Evolutionary conservation across 2,113 vertebrate genomes (phyloP), one percentile per base, ranked within the genome.

Genomic region (Psittacara wagleri): DNA sequence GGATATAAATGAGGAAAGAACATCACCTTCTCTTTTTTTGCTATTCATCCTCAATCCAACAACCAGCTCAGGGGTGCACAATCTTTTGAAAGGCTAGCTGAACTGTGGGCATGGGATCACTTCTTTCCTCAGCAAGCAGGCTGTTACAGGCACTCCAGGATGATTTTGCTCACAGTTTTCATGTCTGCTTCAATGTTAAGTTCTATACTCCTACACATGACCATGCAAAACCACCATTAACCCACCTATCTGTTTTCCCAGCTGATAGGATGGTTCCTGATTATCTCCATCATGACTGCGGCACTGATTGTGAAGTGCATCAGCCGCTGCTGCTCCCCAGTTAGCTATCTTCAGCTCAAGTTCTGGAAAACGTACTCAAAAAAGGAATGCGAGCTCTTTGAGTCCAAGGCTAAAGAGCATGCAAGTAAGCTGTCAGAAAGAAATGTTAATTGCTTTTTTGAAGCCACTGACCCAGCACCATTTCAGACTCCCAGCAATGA

Each of bases 231-330:
- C 6, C 11, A 29, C 11, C 12, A 2, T 24, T 80, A 81, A 86
- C 48, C 49, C 18, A 74, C 37, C 39, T 51, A 1, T 76, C 13
- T 75, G 48, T 95, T 95, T 94, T 43, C n/a, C 72, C 88, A 99
- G 99, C 55, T 99, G 27, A 13, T 97, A 16, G 99, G 98, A 16
- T 98, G 98, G 98, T 3, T 97, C 67, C 87, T 99, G 92, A 98
- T 99, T 57, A 75, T 96, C 6, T 5, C 1, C n/a, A 52, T 98
- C 81, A 64, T 96, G 44, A 13, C 96, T 23, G 1, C 51, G 13
- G 73, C 91, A 68, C 91, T 99, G 86, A 27, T 95, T 84, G 14
- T 79, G 5, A 97, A 6, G 8, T 98, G 97, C n/a, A 0, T 98
- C 83, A 88, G 5, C 17, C 95, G 4, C 23, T 99, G 98, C 37